These are phyloP conservation scores for Lycocerus yunnanus DNA, from an alignment of 2,888 invertebrate species.

Conservation along the genomic window DNA sequence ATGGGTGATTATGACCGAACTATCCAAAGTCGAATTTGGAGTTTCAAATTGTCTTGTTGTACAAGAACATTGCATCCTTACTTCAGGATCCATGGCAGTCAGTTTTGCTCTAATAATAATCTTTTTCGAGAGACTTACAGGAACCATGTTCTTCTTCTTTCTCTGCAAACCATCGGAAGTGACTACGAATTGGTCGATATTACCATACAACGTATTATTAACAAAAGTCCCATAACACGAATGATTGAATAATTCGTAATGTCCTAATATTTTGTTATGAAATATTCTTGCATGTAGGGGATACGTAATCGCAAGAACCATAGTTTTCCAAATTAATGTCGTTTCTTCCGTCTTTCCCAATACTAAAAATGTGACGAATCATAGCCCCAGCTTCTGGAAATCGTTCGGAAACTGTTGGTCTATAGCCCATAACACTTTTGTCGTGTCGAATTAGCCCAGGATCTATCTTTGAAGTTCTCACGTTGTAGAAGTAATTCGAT, in stretches of 20 bases:
- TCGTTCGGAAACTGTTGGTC: conserved; percentile 50
- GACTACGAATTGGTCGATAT: conserved; percentile 60
- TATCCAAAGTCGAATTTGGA: conserved; percentile 78
- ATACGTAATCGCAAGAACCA: conserved; percentile 72
- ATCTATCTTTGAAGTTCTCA: conserved; percentile 51
- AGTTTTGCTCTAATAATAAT: conserved; percentile 47
- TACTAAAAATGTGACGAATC: conserved; percentile 69
- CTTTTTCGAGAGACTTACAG: conserved; percentile 44
- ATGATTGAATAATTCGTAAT: conserved; percentile 92
- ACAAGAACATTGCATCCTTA: conserved; percentile 51
- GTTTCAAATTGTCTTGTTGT: conserved; percentile 39
- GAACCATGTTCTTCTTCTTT: conserved; percentile 58
- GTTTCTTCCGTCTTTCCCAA: conserved; percentile 71
- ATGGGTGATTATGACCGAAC: conserved; percentile 83
- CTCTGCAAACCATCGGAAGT: conserved; percentile 50
- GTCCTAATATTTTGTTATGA: conserved; percentile 78
- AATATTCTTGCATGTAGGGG: conserved; percentile 81
- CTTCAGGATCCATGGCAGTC: conserved; percentile 48
- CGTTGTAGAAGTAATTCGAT: conserved; percentile 56
- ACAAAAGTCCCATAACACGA: conserved; percentile 87
- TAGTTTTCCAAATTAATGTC: conserved; percentile 65
- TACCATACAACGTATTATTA: conserved; percentile 84
- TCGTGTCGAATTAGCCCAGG: conserved; percentile 52
- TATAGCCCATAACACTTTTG: conserved; percentile 53
- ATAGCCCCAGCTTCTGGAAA: conserved; percentile 61